phyloP scores from a whole-genome alignment of 2,888 invertebrate species.

The Hypsopygia costalis region DNA sequence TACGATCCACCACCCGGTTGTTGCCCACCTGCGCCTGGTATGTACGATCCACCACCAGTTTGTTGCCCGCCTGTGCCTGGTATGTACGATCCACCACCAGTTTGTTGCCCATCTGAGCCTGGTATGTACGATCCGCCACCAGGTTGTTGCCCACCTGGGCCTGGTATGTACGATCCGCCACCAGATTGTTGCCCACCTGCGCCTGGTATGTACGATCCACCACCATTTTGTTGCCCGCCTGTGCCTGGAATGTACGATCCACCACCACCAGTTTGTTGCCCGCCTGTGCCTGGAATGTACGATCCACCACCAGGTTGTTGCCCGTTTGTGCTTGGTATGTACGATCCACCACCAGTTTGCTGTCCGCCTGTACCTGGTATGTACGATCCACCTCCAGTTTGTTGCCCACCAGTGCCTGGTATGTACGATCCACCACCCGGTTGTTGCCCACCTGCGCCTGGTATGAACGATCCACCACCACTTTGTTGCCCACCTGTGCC shows the following conservation, averaged over 20 bases:
- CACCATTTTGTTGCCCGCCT: background rate
- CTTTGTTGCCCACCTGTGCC: background rate
- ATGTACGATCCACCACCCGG: background rate
- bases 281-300: background rate
- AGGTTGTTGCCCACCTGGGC: background rate
- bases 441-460: conserved; percentile 2
- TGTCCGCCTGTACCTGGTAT: background rate
- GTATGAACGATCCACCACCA: conserved; percentile 1
- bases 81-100: background rate
- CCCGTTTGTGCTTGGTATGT: conserved; percentile 1
- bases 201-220: background rate
- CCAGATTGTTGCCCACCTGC: background rate
- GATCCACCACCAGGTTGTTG: conserved; percentile 1
- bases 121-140: background rate
- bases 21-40: background rate
- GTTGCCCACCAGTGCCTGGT: background rate
- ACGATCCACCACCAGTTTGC: conserved; percentile 1
- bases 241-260: background rate
- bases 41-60: background rate
- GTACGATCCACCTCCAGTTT: background rate
- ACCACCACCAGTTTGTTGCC: too few species aligned
- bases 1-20: background rate
- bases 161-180: conserved; percentile 10
- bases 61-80: background rate
- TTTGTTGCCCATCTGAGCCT: background rate